Evolutionary conservation across 2,888 invertebrate species (phyloP).

Genomic region (Dichetophora obliterata): DNA sequence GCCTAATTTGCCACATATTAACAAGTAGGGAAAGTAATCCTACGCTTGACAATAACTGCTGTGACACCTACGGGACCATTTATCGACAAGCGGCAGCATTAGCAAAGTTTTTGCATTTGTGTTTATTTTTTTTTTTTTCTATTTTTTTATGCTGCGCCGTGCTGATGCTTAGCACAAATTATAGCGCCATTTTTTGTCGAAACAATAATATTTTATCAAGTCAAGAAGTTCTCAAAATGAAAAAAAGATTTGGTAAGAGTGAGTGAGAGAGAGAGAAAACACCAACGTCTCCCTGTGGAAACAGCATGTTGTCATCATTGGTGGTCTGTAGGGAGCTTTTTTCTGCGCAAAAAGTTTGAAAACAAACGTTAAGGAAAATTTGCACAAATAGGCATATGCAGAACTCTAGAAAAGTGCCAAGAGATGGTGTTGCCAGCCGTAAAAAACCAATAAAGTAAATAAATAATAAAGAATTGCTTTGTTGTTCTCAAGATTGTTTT

Average conservation of each 20-base stretch:
- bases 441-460: too few species aligned
- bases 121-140: not conserved
- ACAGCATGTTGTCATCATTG: constrained; percentile 1
- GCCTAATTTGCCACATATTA: constrained; percentile 14
- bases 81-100: constrained; percentile 32
- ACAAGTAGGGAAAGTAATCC: constrained; percentile 1
- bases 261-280: not conserved
- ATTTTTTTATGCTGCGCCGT: not conserved
- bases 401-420: too few species aligned
- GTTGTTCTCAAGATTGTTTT: too few species aligned
- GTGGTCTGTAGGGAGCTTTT: not conserved
- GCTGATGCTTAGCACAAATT: constrained; percentile 25
- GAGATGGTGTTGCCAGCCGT: too few species aligned
- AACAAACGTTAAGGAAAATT: too few species aligned
- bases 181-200: constrained; percentile 7
- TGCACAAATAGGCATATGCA: too few species aligned
- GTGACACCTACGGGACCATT: constrained; percentile 38
- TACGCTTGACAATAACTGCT: constrained; percentile 10
- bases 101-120: not conserved
- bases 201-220: not conserved
- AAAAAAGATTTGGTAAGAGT: too few species aligned
- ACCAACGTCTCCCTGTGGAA: not conserved
- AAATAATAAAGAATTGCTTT: too few species aligned
- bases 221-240: not conserved
- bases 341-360: constrained; percentile 39